Conservation (phyloP, 2,888 invertebrate species). For the Teinopalpus imperialis region DNA sequence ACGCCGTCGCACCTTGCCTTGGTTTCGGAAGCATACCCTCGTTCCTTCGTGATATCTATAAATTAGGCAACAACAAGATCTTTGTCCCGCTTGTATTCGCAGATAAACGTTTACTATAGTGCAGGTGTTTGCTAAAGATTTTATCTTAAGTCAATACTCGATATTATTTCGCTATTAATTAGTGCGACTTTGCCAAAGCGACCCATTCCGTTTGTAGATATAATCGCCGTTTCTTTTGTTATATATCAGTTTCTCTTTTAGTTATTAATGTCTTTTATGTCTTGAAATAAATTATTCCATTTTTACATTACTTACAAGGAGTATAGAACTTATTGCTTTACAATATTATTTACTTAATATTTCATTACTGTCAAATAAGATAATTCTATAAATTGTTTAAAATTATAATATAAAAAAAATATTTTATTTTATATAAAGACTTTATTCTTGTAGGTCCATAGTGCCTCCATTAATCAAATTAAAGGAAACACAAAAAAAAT, state of each 20-base stretch:
- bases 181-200: constrained; percentile 50
- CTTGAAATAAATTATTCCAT: background rate
- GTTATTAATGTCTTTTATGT: background rate
- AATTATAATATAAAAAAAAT: no score
- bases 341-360: no score
- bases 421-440: no score
- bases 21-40: constrained; percentile 49
- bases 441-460: no score
- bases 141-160: constrained; percentile 62
- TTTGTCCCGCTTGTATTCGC: constrained; percentile 63
- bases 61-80: constrained; percentile 65
- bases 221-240: constrained; percentile 32
- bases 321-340: no score
- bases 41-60: constrained; percentile 60
- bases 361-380: no score
- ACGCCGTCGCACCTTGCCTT: constrained; percentile 72
- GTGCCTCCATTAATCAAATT: no score
- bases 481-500: no score
- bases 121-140: constrained; percentile 58
- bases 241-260: background rate
- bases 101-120: constrained; percentile 60
- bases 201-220: constrained; percentile 39
- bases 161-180: constrained; percentile 57
- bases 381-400: no score
- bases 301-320: no score